Conservation (phyloP, 2,113 vertebrate species). For the Crotalus tigris region DNA sequence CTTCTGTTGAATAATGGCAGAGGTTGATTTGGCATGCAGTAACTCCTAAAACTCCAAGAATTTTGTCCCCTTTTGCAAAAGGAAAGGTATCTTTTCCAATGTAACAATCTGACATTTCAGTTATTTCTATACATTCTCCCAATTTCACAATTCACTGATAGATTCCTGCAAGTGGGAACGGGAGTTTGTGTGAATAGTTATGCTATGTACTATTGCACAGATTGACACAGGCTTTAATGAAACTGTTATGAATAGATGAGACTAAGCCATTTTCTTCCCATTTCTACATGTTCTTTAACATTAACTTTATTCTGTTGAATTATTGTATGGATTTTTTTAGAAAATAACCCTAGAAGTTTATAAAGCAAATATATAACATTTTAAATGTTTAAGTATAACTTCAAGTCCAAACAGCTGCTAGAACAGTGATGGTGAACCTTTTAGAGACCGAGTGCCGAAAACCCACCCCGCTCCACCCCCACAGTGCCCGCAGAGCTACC, state of each 20-base stretch:
- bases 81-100: background rate
- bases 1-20: background rate
- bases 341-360: background rate
- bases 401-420: background rate
- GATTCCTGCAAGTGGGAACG: background rate
- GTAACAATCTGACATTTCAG: background rate
- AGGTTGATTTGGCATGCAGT: background rate
- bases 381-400: background rate
- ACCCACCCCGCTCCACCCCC: too few relatives aligned
- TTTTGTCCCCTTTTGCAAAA: background rate
- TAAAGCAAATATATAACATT: background rate
- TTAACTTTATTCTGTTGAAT: background rate
- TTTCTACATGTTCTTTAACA: background rate
- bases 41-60: background rate
- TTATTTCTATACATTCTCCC: background rate
- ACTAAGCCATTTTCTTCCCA: background rate
- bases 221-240: background rate
- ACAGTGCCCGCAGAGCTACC: too few relatives aligned
- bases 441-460: too few relatives aligned
- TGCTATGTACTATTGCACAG: background rate
- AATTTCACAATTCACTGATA: background rate
- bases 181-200: background rate
- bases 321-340: background rate
- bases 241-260: background rate
- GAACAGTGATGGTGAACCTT: background rate